phyloP scores from a whole-genome alignment of 2,888 invertebrate species.

The Brachypalpus laphriformis region DNA sequence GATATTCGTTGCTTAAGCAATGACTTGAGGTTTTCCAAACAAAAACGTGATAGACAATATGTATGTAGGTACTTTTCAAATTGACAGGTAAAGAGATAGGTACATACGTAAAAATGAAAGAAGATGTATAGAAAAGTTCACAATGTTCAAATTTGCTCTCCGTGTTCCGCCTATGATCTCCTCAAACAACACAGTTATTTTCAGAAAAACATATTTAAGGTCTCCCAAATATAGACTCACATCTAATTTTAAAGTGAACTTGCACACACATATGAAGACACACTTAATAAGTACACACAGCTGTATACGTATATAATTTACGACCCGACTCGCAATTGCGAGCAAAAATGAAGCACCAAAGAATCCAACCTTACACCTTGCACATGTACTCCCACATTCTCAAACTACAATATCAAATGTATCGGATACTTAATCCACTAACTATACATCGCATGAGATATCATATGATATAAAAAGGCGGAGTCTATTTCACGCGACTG shows the following conservation, averaged over 20 bases:
- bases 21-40: too few relatives aligned
- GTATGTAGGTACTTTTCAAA: too few relatives aligned
- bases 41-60: too few relatives aligned
- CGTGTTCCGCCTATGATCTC: too few relatives aligned
- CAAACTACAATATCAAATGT: not conserved
- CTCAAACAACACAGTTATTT: too few relatives aligned
- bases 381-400: not conserved
- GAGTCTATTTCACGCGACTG: slow-evolving; percentile 47
- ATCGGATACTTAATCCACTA: slow-evolving; percentile 8
- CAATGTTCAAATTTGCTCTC: too few relatives aligned
- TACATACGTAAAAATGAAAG: too few relatives aligned
- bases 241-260: not conserved
- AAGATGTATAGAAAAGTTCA: too few relatives aligned
- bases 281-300: not conserved
- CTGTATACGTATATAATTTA: slow-evolving; percentile 1
- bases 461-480: slow-evolving; percentile 40
- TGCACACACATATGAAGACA: not conserved
- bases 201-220: too few relatives aligned
- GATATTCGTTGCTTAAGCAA: too few relatives aligned
- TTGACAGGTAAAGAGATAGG: too few relatives aligned
- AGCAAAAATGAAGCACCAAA: not conserved
- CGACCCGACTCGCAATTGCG: not conserved
- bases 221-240: too few relatives aligned
- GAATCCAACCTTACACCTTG: slow-evolving; percentile 13
- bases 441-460: slow-evolving; percentile 35